Evolutionary conservation across 2,113 vertebrate species (phyloP), one percentile per base, ranked within the genome.

Genomic region (Falco punctatus): DNA sequence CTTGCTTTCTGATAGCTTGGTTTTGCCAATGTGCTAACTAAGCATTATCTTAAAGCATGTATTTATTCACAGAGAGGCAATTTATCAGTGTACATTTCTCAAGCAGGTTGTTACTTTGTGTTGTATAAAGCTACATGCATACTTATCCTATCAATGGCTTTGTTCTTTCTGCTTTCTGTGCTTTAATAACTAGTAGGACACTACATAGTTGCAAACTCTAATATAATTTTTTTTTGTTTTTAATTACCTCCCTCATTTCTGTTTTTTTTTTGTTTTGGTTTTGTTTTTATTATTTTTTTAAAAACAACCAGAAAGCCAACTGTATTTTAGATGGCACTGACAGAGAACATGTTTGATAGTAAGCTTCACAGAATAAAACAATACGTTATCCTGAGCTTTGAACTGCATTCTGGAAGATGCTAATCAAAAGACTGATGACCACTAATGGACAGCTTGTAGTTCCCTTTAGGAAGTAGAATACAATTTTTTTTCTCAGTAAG

Each of bases 171-270:
- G 3, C 15, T 90, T 78, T 57, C 42, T 38, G 0, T 83, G 26
- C 30, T 52, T n/a, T 35, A 51, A 16, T 75, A 67, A n/a, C 17
- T 6, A 18, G 23, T 23, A 67, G 11, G 27, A 6, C 27, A 42
- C 14, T 19, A 70, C 2, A 4, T 27, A 35, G 66, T 67, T 58
- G 24, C 3, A 1, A 27, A 21, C 1, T 48, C 7, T 13, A 1
- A 1, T 10, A 5, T 8, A 8, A 26, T 17, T 24, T 3, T 4
- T 24, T 42, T 20, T 23, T 20, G 16, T 38, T 46, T 33, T 14
- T 4, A 12, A 15, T 61, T 70, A 9, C 14, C 15, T 86, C 30
- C 2, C 5, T 38, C 9, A 38, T 57, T 59, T 72, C 4, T 59
- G 2, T 61, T 65, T 80, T 18, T 6, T 46, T 11, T 61, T 65